Conservation (phyloP, 2,888 invertebrate species). For the Lasioglossum vierecki region DNA sequence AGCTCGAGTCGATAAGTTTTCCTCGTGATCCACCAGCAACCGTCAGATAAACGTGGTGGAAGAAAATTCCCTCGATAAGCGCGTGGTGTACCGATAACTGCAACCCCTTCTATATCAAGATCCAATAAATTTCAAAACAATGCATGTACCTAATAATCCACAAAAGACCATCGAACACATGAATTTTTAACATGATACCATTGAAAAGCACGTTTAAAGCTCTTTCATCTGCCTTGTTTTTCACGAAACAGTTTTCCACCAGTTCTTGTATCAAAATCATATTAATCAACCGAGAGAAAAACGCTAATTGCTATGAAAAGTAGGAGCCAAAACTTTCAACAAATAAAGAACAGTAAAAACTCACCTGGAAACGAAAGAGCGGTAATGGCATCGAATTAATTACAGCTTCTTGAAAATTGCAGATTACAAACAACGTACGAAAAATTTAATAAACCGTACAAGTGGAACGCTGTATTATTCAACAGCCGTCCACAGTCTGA, state of each 20-base stretch:
- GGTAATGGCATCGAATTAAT: not conserved
- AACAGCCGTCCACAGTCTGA: not conserved
- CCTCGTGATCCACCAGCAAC: constrained; percentile 8
- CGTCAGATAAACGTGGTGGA: not conserved
- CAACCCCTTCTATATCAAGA: constrained; percentile 33
- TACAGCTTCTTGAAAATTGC: not conserved
- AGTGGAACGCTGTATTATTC: constrained; percentile 7
- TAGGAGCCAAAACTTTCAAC: not conserved
- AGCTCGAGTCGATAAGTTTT: constrained; percentile 43
- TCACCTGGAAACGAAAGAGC: not conserved
- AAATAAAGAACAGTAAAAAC: not conserved
- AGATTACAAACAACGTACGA: not conserved
- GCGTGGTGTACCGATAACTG: constrained; percentile 22
- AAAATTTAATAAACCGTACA: not conserved
- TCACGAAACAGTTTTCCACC: not conserved
- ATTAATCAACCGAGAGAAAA: not conserved
- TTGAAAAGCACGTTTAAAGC: not conserved
- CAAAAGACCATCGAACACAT: no score
- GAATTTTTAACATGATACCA: not conserved
- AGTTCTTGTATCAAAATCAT: not conserved
- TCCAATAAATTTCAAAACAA: constrained; percentile 9
- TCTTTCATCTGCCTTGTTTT: not conserved
- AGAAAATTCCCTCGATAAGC: constrained; percentile 23
- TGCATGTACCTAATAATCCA: not conserved
- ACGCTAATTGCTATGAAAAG: not conserved